Conservation (phyloP, 2,113 vertebrate genomes). For the Ptilorrhoa leucosticta region DNA sequence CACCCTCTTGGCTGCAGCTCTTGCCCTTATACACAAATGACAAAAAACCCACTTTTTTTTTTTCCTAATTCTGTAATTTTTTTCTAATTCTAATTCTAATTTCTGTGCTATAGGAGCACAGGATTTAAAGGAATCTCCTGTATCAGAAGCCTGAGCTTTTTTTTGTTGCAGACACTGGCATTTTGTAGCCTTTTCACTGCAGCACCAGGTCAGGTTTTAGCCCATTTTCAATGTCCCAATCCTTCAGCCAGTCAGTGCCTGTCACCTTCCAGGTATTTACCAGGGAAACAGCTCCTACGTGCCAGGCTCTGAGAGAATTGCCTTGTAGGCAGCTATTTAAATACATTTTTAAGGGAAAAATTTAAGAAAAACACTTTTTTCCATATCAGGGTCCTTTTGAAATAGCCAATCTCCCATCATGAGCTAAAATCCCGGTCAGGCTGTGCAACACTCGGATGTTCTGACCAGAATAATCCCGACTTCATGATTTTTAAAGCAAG, state of each 20-base stretch:
- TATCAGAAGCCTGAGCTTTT: neutral
- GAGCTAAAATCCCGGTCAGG: neutral
- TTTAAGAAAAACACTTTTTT: accelerated
- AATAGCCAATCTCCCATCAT: neutral
- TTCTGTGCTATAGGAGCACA: neutral
- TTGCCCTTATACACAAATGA: neutral
- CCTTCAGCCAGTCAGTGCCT: neutral
- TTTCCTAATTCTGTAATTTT: neutral
- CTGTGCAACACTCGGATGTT: neutral
- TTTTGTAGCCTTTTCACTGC: neutral
- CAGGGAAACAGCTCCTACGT: neutral
- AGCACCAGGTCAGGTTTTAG: neutral
- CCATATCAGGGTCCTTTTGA: neutral
- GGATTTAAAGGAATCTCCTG: neutral
- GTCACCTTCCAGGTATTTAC: neutral
- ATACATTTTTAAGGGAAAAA: neutral
- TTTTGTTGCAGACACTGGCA: neutral
- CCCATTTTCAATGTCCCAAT: neutral
- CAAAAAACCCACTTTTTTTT: accelerated
- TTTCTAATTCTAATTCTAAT: neutral
- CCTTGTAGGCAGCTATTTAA: neutral
- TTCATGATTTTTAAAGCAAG: neutral
- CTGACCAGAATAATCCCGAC: neutral
- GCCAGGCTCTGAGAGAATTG: neutral
- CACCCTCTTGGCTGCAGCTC: neutral